A percentile compares a stretch with the other conserved stretches of the same genome.
Conservation (phyloP, 2,113 vertebrate genomes). For the Globicephala melas region DNA sequence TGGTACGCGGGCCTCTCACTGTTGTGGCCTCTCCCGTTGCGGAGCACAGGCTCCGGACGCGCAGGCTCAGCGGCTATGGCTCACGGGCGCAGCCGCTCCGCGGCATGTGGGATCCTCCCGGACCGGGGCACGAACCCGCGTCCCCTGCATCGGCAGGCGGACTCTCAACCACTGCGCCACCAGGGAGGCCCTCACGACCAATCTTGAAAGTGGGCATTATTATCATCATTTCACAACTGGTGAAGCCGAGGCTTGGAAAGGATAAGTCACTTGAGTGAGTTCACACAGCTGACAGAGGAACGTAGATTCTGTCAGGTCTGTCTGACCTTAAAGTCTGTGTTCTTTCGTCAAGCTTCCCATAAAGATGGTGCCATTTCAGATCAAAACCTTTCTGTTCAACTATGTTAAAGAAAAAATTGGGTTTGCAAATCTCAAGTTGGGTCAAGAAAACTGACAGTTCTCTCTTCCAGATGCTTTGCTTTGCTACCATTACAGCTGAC, state of each 20-base stretch:
- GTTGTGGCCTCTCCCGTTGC: too few relatives aligned
- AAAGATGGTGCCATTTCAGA: not conserved
- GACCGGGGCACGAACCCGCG: too few relatives aligned
- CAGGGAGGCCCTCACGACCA: not conserved
- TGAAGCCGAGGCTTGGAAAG: not conserved
- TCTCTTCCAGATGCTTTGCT: not conserved
- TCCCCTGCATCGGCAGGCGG: too few relatives aligned
- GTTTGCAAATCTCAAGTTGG: not conserved
- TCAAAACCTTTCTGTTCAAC: not conserved
- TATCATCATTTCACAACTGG: not conserved
- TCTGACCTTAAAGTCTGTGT: not conserved
- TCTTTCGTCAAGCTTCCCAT: not conserved
- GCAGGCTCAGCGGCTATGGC: too few relatives aligned
- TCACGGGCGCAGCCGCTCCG: too few relatives aligned
- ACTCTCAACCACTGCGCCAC: too few relatives aligned
- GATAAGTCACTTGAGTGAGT: not conserved
- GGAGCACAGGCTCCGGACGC: too few relatives aligned
- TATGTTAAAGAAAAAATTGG: not conserved
- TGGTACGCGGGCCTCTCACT: too few relatives aligned
- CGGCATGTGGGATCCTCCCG: too few relatives aligned
- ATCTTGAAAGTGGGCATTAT: not conserved
- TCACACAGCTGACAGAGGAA: not conserved
- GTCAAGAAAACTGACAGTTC: constrained; percentile 8
- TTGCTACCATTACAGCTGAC: not conserved
- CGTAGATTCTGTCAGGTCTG: not conserved